Conservation (phyloP, 1,140 invertebrate genomes). For the Coenobita brevimanus region DNA sequence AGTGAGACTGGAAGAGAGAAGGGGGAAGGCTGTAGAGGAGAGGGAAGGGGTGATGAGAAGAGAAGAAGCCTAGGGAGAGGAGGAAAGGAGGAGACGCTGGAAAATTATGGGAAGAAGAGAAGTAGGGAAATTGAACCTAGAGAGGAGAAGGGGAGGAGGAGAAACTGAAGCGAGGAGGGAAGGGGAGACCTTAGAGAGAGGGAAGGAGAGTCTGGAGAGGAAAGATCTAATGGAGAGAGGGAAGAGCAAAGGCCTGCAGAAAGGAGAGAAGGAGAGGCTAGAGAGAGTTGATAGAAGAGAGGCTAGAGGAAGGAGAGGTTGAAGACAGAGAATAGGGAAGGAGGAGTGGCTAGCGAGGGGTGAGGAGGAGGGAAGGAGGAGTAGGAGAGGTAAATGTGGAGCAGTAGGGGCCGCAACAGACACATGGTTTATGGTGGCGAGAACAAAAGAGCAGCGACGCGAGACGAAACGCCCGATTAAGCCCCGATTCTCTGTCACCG, state of each 20-base stretch:
- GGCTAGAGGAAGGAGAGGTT: too few relatives aligned
- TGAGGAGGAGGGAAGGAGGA: neutral
- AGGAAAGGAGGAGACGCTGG: neutral
- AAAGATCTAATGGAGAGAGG: neutral
- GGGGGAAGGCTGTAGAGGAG: neutral
- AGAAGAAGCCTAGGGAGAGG: neutral
- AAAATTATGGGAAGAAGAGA: neutral
- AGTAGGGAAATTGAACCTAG: too few relatives aligned
- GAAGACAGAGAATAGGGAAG: neutral
- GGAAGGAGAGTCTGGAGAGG: neutral
- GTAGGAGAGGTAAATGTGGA: neutral
- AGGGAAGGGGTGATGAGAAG: neutral
- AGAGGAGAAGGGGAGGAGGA: neutral
- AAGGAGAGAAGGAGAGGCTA: neutral
- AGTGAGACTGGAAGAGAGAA: too few relatives aligned
- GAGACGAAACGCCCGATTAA: slow-evolving; percentile 66
- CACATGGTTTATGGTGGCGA: slow-evolving; percentile 64
- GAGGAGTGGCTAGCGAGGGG: neutral
- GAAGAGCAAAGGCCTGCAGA: neutral
- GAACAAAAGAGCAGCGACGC: slow-evolving; percentile 62
- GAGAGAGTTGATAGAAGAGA: too few relatives aligned
- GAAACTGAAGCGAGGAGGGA: slow-evolving; percentile 8
- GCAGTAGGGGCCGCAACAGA: slow-evolving; percentile 37
- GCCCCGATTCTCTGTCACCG: slow-evolving; percentile 62
- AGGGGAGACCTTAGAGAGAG: too few relatives aligned